Evolutionary conservation across 1,140 invertebrate genomes (phyloP), one percentile per base, ranked within the genome.

Genomic region (Drosophila equinoxialis): DNA sequence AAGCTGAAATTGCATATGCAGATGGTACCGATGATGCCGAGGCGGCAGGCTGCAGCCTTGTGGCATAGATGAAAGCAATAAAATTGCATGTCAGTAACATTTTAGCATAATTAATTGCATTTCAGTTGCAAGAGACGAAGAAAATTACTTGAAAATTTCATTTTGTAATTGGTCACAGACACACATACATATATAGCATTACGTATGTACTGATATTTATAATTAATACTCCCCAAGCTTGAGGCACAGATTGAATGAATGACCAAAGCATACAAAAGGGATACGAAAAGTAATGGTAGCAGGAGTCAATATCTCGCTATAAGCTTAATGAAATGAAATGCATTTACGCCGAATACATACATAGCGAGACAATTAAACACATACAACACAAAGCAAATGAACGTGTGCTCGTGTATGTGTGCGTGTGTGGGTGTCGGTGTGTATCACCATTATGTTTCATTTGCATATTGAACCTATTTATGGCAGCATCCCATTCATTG

Each of bases 381-480:
- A 69, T 8, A 55, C 65, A 70, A 61, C 61, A 70, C 66, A 70
- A 13, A 48, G 45, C 17, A 10, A 69, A 10, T 64, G 65, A 23
- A 4, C 14, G 26, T 17, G 42, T 33, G 41, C 17, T 26, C n/a
- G 60, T 41, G 39, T 13, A 30, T 64, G 23, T 45, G 26, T 7
- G n/a, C 33, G 42, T 55, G 55, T 5, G 60, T 48, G 63, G 8
- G 63, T 59, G 71, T 63, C 20, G 13, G 69, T 71, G 65, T 74
- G 72, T 55, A 51, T 62, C 62, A 66, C 74, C 74, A 77, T 77
- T 77, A 77, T 77, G 74, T 71, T 77, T 58, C 74, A 77, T 77
- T 77, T 77, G 74, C 74, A 77, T 77, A 77, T 77, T 77, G 74
- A 77, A 77, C 74, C 74, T 77, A 77, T 77, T 77, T 77, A 77